Evolutionary conservation across 2,888 invertebrate species (phyloP), one percentile per base, ranked within the genome.

Genomic region (Fragum fragum): DNA sequence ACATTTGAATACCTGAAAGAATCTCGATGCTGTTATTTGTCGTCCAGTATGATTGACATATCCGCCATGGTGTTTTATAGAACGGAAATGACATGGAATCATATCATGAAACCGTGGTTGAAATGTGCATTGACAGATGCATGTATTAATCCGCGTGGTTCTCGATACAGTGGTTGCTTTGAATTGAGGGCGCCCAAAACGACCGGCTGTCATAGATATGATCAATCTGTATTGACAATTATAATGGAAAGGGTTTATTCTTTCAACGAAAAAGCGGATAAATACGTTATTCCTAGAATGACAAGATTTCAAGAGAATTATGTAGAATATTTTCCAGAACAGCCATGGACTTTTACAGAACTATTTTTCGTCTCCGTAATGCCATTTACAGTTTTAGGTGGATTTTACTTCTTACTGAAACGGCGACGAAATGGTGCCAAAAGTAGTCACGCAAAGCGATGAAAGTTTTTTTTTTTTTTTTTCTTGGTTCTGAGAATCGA

Each of bases 151-250:
- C 92, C 92, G 0, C 71, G 79, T 18, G 79, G 83, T 29, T 86
- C 91, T 7, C 70, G 80, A 21, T 85, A 86, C 26, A 81, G 86
- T 18, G 90, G 87, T 28, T 92, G 92, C 68, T 89, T 92, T 61
- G 87, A 91, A 72, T 82, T 88, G 36, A 87, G 91, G 16, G 81
- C 80, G 3, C 92, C 92, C 18, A 85, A 83, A 55, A 90, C 89
- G 59, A 92, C 92, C 0, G 92, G 92, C 3, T 92, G 92, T 76
- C 92, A 92, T 75, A 85, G 90, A 79, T 92, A 87, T 73, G 91
- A 91, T 72, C 89, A 90, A 78, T 92, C 92, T 23, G 89, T 87
- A 0, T 85, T 91, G 36, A 91, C 89, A 61, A 90, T 92, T 61
- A 83, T 91, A 5, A 68, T 91, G 42, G 91, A 91, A 66, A 81